phyloP scores from a whole-genome alignment of 2,797 vertebrate genomes.

The Sebastes minor region DNA sequence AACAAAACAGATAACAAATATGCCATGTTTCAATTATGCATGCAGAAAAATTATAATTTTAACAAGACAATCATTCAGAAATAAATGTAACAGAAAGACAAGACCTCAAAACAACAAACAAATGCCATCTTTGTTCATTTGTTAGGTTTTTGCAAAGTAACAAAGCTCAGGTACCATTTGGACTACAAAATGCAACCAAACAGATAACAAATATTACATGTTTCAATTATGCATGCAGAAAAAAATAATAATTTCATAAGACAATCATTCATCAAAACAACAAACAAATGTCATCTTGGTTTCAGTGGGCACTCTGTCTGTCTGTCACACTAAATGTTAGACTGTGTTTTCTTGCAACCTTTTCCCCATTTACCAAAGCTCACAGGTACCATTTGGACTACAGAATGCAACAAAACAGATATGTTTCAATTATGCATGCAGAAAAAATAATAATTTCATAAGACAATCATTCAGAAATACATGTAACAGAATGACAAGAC shows the following conservation, averaged over 20 bases:
- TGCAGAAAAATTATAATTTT: background rate
- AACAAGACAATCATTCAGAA: background rate
- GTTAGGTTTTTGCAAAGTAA: background rate
- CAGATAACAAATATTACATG: background rate
- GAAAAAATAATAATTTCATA: background rate
- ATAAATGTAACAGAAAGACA: no score
- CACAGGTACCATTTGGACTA: background rate
- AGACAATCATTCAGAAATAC: background rate
- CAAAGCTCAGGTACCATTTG: background rate
- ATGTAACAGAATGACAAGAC: no score
- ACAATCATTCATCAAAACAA: background rate
- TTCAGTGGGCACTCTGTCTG: background rate
- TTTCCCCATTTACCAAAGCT: slow-evolving; percentile 20
- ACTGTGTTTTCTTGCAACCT: slow-evolving; percentile 46
- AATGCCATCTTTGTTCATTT: no score
- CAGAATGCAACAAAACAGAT: background rate
- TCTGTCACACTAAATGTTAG: slow-evolving; percentile 12
- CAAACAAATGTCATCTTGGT: slow-evolving; percentile 5
- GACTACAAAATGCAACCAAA: background rate
- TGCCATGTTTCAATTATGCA: background rate
- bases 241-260: background rate
- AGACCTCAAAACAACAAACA: no score
- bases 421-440: background rate
- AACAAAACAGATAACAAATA: background rate
- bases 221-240: background rate